Conservation (phyloP, 2,113 vertebrate species). For the Onychorhynchus coronatus region DNA sequence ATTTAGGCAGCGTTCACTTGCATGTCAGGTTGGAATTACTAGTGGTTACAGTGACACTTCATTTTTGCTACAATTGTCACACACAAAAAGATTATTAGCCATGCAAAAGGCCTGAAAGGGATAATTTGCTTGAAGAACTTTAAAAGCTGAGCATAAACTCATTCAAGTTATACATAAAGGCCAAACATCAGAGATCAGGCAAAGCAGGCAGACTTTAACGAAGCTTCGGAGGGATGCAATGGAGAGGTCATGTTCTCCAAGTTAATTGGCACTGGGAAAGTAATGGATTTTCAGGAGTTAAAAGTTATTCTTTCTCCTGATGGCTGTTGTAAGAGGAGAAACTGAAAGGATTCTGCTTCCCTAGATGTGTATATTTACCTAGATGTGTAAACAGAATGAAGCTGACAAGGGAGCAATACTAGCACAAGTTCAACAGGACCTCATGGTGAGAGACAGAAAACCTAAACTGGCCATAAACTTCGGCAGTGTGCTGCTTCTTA, state of each 20-base stretch:
- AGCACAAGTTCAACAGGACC: neutral
- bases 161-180: neutral
- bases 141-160: neutral
- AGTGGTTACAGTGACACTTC: neutral
- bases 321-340: neutral
- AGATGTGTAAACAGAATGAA: neutral
- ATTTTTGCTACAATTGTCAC: neutral
- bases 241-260: neutral
- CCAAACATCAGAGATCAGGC: neutral
- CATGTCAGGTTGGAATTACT: neutral
- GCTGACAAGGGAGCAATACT: neutral
- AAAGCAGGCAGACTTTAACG: neutral
- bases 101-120: neutral
- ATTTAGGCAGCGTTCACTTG: neutral
- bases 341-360: neutral
- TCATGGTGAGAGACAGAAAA: neutral
- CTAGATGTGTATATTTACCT: neutral
- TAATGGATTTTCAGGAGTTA: neutral
- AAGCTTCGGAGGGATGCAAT: neutral
- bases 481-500: neutral
- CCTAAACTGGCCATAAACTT: neutral
- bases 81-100: neutral
- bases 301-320: neutral
- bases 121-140: neutral
- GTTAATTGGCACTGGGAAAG: neutral